Evolutionary conservation across 2,797 vertebrate species (phyloP).

Genomic region (Loriculus beryllinus): DNA sequence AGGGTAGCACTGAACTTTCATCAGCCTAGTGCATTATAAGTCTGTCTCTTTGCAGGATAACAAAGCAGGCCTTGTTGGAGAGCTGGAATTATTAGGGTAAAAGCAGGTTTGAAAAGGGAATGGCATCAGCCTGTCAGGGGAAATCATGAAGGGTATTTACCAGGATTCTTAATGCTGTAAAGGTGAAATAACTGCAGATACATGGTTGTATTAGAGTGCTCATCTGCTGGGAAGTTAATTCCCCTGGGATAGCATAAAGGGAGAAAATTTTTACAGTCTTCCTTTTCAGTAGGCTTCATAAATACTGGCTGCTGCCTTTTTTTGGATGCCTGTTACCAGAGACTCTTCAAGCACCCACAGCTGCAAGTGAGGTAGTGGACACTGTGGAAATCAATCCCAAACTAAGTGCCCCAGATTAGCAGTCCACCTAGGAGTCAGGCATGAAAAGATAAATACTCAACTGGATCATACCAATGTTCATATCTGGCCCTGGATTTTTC

Average conservation of each 20-base stretch:
- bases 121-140: background rate
- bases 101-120: background rate
- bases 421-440: background rate
- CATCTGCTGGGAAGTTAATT: background rate
- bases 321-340: background rate
- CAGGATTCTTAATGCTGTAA: background rate
- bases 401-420: background rate
- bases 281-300: background rate
- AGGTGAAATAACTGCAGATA: background rate
- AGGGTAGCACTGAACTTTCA: background rate
- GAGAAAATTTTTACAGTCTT: background rate
- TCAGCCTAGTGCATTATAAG: background rate
- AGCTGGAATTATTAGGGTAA: background rate
- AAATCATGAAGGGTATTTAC: background rate
- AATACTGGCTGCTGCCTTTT: background rate
- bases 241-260: background rate
- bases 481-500: background rate
- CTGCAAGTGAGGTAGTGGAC: background rate
- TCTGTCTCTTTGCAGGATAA: background rate
- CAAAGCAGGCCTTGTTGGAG: background rate
- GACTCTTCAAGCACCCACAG: background rate
- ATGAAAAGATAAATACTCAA: background rate
- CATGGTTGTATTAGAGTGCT: background rate
- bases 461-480: fast-evolving
- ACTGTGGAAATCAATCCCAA: background rate